Evolutionary conservation across 2,888 invertebrate species (phyloP).

Genomic region (Acronicta aceris): DNA sequence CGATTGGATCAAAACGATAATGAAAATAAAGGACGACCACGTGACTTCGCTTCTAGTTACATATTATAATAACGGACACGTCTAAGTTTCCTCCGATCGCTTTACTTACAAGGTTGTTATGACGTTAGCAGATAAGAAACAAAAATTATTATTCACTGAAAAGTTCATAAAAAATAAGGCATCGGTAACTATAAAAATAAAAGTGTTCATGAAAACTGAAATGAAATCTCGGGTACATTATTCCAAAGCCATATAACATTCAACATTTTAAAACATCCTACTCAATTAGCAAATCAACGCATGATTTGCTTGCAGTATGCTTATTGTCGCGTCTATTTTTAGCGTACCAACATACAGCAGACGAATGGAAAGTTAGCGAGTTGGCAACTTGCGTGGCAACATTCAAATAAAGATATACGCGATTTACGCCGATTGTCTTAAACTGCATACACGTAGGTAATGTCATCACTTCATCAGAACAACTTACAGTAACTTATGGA

Average conservation of each 20-base stretch:
- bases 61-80: slow-evolving; percentile 53
- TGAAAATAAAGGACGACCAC: slow-evolving; percentile 72
- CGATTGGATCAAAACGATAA: slow-evolving; percentile 76
- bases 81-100: slow-evolving; percentile 61
- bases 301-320: slow-evolving; percentile 74
- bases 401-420: slow-evolving; percentile 56
- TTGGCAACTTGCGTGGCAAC: slow-evolving; percentile 67
- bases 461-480: slow-evolving; percentile 14
- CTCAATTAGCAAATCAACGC: slow-evolving; percentile 62
- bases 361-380: slow-evolving; percentile 85
- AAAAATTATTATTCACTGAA: slow-evolving; percentile 46
- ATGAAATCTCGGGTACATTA: slow-evolving; percentile 4
- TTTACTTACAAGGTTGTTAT: slow-evolving; percentile 60
- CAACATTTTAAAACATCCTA: slow-evolving; percentile 17
- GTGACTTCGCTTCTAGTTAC: slow-evolving; percentile 64
- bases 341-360: slow-evolving; percentile 72
- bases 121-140: slow-evolving; percentile 69
- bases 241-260: slow-evolving; percentile 6
- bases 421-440: slow-evolving; percentile 28
- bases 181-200: slow-evolving; percentile 12
- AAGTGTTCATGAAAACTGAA: slow-evolving; percentile 7
- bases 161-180: slow-evolving; percentile 18
- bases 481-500: slow-evolving; percentile 6
- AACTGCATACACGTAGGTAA: slow-evolving; percentile 12
- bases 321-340: slow-evolving; percentile 82